Base-by-base conservation (phyloP, 1,140 invertebrate genomes). In the Eufriesea mexicana region DNA sequence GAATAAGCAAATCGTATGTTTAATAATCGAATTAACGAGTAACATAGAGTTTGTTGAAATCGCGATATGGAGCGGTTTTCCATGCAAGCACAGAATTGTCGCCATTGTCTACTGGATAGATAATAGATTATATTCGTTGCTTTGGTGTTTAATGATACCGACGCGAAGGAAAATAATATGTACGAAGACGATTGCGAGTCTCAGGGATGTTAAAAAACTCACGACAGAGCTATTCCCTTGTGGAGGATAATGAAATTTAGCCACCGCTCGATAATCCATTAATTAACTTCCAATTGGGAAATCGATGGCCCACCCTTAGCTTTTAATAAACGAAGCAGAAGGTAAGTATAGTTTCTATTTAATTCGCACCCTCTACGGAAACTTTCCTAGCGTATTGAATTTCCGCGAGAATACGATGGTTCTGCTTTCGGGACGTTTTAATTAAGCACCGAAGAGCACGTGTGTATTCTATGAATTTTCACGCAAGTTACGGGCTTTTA, bases 241-340 rank as follows among this genome's bases (percentile, higher is more conserved):
- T 16, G 16, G n/a, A n/a, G 45, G 14, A n/a, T 49, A 68, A 54
- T 73, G 71, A 73, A 59, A 25, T 75, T 61, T 23, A 55, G 55
- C 7, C 55, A 16, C 61, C 42, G 42, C 20, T 73, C 42, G 66
- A 68, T 68, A 35, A 59, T 45, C 35, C 71, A 54, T 45, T 61
- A 62, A 75, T 62, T 55, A 83, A 83, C 42, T 64, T 64, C 8
- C 18, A 49, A 35, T 28, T 25, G 16, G 35, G 35, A 42, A 51
- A 77, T 51, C 74, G 28, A 66, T 66, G 1, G 25, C 66, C 68
- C 9, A 0, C 16, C 4, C 8, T n/a, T 57, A 25, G 2, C 23
- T 66, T 35, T 77, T 66, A 61, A 74, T 14, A 47, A 25, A 68
- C 6, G 6, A 47, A 5, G 4, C n/a, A 5, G 2, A n/a, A 5